A percentile compares a stretch with the other conserved stretches of the same genome.
phyloP scores from a whole-genome alignment of 1,140 invertebrate genomes.

The Saccostrea glomerata region DNA sequence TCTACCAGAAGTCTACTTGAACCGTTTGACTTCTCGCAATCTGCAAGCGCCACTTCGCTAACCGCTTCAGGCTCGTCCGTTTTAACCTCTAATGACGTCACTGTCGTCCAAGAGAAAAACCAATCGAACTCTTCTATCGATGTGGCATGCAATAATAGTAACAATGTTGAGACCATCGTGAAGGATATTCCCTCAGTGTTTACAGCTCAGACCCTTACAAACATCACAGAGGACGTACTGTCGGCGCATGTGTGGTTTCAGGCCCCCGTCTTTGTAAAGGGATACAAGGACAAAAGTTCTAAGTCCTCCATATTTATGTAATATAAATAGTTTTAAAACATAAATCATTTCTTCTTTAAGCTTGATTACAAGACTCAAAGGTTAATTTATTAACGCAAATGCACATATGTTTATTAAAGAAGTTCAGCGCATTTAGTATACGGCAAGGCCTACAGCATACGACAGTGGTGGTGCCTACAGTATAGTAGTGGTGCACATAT shows the following conservation, averaged over 20 bases:
- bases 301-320: slow-evolving; percentile 14
- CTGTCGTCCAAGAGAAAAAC: neutral
- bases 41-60: neutral
- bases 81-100: neutral
- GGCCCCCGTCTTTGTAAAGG: slow-evolving; percentile 5
- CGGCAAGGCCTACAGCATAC: no score
- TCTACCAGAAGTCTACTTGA: neutral
- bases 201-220: neutral
- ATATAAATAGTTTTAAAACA: neutral
- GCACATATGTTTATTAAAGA: no score
- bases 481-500: no score
- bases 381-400: neutral
- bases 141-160: neutral
- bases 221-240: neutral
- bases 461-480: no score
- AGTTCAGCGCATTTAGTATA: no score
- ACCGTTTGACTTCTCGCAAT: neutral
- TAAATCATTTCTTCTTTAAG: neutral
- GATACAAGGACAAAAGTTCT: slow-evolving; percentile 13
- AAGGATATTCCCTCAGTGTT: neutral
- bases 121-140: slow-evolving; percentile 6
- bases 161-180: neutral
- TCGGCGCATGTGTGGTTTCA: slow-evolving; percentile 4
- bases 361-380: neutral
- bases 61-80: neutral